These are phyloP conservation scores for Penaeus chinensis DNA, from an alignment of 1,140 invertebrate species.

Conservation along the genomic window DNA sequence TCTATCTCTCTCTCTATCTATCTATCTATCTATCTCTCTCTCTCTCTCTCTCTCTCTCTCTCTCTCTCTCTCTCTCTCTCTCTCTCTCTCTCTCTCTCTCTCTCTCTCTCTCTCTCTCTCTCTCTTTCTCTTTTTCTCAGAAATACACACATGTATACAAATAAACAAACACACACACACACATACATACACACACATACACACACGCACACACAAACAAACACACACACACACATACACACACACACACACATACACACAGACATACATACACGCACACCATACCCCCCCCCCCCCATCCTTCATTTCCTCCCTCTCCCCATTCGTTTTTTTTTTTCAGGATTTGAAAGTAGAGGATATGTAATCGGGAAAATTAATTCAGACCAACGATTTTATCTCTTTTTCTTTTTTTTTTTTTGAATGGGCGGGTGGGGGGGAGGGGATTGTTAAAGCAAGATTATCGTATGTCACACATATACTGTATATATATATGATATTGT, in stretches of 20 bases:
- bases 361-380: no score
- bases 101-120: background rate
- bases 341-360: no score
- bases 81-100: background rate
- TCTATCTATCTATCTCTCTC: background rate
- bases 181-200: background rate
- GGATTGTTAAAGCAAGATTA: no score
- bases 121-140: background rate
- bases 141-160: background rate
- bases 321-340: no score
- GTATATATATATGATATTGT: no score
- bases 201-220: background rate
- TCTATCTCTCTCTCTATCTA: background rate
- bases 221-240: background rate
- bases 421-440: no score
- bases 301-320: background rate
- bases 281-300: background rate
- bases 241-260: slow-evolving; percentile 7
- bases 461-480: no score
- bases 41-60: background rate
- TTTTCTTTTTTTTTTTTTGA: no score
- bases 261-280: slow-evolving; percentile 6
- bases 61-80: background rate
- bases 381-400: no score
- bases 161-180: slow-evolving; percentile 8